Percentiles rank a stretch among this genome's conserved stretches.
Conservation (phyloP, 2,113 vertebrate species). For the Perca flavescens region DNA sequence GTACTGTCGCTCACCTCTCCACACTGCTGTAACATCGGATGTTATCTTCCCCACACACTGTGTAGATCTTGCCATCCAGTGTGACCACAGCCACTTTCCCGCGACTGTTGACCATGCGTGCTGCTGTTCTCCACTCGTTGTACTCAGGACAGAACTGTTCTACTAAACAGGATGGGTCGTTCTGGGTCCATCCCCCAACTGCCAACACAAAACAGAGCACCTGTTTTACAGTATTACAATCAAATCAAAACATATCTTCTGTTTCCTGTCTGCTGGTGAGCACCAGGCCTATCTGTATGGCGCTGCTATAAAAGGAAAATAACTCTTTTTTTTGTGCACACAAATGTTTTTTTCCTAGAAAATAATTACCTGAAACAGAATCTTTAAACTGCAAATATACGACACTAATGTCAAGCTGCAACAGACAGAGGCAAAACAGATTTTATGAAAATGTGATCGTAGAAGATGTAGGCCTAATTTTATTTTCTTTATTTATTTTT, state of each 20-base stretch:
- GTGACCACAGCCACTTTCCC: conserved; percentile 70
- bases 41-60: conserved; percentile 73
- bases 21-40: conserved; percentile 73
- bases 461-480: no score
- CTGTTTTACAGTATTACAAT: neutral
- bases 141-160: conserved; percentile 76
- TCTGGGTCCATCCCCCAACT: conserved; percentile 80
- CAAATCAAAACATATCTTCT: neutral
- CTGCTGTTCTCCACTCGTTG: conserved; percentile 79
- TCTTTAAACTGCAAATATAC: neutral
- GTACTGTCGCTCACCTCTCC: conserved; percentile 71
- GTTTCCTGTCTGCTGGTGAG: neutral
- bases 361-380: neutral
- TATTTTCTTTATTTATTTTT: neutral
- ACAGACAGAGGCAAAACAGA: neutral
- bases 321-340: neutral
- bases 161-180: conserved; percentile 68
- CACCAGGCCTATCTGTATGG: neutral
- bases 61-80: conserved; percentile 73
- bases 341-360: no score
- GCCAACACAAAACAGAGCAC: neutral
- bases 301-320: neutral
- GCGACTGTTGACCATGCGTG: conserved; percentile 54
- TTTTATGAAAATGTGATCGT: neutral
- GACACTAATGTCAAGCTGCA: neutral